Conservation (phyloP, 1,140 invertebrate genomes). For the Cecropterus lyciades region DNA sequence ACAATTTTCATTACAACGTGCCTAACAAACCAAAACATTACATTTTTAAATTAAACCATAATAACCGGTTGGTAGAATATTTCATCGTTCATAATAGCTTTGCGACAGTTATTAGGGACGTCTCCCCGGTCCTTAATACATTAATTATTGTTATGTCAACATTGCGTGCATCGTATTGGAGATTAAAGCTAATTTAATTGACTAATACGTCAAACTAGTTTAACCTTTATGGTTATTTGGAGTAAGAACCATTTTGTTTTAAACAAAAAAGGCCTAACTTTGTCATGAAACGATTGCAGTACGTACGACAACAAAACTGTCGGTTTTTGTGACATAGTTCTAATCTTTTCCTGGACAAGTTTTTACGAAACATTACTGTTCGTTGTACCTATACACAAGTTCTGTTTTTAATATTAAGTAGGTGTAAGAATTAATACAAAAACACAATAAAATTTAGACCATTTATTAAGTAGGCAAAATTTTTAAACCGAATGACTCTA, state of each 20-base stretch:
- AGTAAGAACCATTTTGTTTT: slow-evolving; percentile 1
- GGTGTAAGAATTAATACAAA: too few species aligned
- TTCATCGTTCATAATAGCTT: slow-evolving; percentile 20
- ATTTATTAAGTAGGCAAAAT: too few species aligned
- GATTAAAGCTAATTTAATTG: slow-evolving; percentile 30
- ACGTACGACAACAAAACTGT: slow-evolving; percentile 1
- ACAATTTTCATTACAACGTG: too few species aligned
- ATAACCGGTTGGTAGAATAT: slow-evolving; percentile 7
- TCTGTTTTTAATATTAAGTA: too few species aligned
- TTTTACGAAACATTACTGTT: too few species aligned
- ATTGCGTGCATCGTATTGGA: slow-evolving; percentile 59
- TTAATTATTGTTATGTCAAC: slow-evolving; percentile 63
- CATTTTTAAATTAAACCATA: slow-evolving; percentile 7
- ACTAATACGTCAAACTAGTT: slow-evolving; percentile 8
- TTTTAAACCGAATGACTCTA: too few species aligned
- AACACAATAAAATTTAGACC: too few species aligned
- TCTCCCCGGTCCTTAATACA: slow-evolving; percentile 44
- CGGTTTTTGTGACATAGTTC: too few species aligned
- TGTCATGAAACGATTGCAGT: slow-evolving; percentile 38
- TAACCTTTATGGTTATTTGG: slow-evolving; percentile 18
- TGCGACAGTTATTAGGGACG: slow-evolving; percentile 29
- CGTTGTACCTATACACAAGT: too few species aligned
- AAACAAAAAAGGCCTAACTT: slow-evolving; percentile 30
- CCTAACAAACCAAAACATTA: background rate
- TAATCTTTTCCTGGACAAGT: too few species aligned